phyloP scores from a whole-genome alignment of 2,888 invertebrate genomes.

The Ceratothoa steindachneri region DNA sequence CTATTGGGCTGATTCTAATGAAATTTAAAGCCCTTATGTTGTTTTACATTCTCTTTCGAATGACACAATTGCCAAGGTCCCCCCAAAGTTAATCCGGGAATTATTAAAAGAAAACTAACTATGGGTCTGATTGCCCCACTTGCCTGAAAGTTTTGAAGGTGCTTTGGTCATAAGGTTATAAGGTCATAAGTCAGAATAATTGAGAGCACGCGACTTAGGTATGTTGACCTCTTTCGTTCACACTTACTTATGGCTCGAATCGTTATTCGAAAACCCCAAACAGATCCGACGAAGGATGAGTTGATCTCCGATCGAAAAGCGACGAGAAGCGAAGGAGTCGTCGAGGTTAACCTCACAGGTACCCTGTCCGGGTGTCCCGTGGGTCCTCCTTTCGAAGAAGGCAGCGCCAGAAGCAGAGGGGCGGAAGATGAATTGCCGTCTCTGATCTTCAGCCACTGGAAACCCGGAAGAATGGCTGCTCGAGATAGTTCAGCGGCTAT shows the following conservation, averaged over 20 bases:
- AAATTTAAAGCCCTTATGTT: too few relatives aligned
- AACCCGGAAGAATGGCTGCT: slow-evolving; percentile 26
- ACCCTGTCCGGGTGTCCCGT: background rate
- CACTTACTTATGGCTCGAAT: background rate
- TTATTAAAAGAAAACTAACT: too few relatives aligned
- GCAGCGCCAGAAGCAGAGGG: slow-evolving; percentile 33
- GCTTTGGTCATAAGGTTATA: too few relatives aligned
- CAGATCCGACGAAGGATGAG: slow-evolving; percentile 6
- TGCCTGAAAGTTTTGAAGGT: too few relatives aligned
- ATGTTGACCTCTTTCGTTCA: too few relatives aligned
- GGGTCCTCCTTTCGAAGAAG: background rate
- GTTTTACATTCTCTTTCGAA: too few relatives aligned
- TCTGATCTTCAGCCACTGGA: slow-evolving; percentile 43
- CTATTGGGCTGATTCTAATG: too few relatives aligned
- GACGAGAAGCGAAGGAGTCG: slow-evolving; percentile 22
- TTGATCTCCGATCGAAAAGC: slow-evolving; percentile 33
- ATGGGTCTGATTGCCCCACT: too few relatives aligned
- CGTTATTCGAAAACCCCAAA: slow-evolving; percentile 29
- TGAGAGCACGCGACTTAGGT: too few relatives aligned
- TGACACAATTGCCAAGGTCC: too few relatives aligned
- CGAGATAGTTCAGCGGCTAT: slow-evolving; percentile 23
- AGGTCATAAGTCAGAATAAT: too few relatives aligned
- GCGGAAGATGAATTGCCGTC: slow-evolving; percentile 28
- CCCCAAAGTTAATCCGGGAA: too few relatives aligned
- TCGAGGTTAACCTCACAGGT: slow-evolving; percentile 11